phyloP scores from a whole-genome alignment of 2,113 vertebrate species.

The Dermatemys mawii region DNA sequence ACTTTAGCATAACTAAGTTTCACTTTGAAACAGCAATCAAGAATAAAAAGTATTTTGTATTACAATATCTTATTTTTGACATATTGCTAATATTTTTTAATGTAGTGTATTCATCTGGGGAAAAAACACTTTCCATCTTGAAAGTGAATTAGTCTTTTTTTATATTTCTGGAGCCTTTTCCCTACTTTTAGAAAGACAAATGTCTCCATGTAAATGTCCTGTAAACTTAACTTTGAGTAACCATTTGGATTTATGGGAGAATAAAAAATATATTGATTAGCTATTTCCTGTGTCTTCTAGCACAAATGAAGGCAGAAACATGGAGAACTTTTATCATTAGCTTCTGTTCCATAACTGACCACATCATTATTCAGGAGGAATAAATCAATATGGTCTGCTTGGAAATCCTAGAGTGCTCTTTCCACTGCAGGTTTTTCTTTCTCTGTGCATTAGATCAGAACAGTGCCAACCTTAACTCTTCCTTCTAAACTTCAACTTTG shows the following conservation, averaged over 20 bases:
- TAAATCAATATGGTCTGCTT: not conserved
- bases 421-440: not conserved
- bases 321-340: not conserved
- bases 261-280: not conserved
- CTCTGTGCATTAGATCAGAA: not conserved
- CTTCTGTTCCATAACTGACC: not conserved
- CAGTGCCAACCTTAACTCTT: not conserved
- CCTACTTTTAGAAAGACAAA: not conserved
- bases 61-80: not conserved
- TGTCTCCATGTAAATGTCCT: not conserved
- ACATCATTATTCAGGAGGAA: not conserved
- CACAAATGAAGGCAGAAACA: not conserved
- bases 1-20: not conserved
- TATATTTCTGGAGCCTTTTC: not conserved
- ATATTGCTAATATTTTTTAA: not conserved
- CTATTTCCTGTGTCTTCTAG: not conserved
- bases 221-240: not conserved
- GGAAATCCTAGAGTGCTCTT: not conserved
- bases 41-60: not conserved
- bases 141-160: not conserved
- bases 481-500: not conserved
- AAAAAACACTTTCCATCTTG: not conserved
- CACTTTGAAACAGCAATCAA: slow-evolving; percentile 22
- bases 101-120: not conserved
- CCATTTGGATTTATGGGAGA: not conserved